Conservation (phyloP, 2,797 vertebrate genomes). For the Sylvilagus floridanus region DNA sequence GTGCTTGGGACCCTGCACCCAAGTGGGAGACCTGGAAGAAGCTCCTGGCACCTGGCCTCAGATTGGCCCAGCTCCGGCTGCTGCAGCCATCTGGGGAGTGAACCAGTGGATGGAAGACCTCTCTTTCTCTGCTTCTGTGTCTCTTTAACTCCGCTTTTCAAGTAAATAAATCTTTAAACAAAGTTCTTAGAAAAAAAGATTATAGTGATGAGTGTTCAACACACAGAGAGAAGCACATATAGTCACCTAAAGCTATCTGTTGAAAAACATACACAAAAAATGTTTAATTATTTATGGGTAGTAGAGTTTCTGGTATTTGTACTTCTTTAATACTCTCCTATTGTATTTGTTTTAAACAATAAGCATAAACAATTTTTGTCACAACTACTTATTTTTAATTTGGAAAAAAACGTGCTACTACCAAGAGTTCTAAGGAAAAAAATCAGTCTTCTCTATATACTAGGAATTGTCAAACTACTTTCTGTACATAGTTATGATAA, state of each 20-base stretch:
- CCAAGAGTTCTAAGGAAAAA: conserved; percentile 23
- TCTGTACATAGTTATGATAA: not conserved
- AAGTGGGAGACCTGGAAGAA: no score
- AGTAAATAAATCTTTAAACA: no score
- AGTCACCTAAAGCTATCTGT: conserved; percentile 22
- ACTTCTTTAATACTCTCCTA: not conserved
- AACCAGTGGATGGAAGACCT: no score
- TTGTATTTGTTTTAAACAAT: not conserved
- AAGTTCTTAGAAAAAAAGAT: not conserved
- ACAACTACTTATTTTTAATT: not conserved
- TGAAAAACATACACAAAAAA: not conserved
- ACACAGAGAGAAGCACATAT: not conserved
- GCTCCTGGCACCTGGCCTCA: no score
- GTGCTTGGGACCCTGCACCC: no score
- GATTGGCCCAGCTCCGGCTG: no score
- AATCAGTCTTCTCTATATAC: not conserved
- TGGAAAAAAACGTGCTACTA: not conserved
- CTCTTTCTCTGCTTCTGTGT: no score
- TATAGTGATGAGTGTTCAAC: not conserved
- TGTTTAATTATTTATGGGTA: not conserved
- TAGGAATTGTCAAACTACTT: not conserved
- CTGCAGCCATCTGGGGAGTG: no score
- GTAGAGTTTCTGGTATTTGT: not conserved
- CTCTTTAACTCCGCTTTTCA: no score
- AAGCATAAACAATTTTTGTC: not conserved